phyloP scores from a whole-genome alignment of 2,113 vertebrate species.

The Charina bottae region DNA sequence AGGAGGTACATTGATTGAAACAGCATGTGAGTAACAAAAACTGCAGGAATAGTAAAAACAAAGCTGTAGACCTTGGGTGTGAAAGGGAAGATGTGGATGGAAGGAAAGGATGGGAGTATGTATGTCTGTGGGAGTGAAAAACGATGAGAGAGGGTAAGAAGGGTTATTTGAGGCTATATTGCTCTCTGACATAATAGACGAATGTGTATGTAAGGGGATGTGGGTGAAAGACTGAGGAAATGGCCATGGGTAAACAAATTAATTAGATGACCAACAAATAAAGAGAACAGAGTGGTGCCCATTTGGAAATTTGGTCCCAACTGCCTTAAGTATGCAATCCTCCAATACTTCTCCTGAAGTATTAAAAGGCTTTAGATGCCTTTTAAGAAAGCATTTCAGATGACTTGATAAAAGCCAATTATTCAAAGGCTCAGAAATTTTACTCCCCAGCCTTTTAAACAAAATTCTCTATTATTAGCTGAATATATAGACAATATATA shows the following conservation, averaged over 20 bases:
- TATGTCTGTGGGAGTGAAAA: background rate
- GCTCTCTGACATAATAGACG: background rate
- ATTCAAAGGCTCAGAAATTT: slow-evolving; percentile 10
- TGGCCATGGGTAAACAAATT: background rate
- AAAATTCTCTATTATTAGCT: background rate
- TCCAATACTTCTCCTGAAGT: background rate
- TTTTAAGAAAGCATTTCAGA: background rate
- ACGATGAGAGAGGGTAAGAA: background rate
- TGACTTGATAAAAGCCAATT: background rate
- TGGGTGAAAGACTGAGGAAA: background rate
- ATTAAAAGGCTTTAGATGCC: background rate
- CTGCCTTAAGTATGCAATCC: background rate
- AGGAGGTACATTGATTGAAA: too few relatives aligned
- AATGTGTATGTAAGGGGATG: background rate
- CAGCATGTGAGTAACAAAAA: too few relatives aligned
- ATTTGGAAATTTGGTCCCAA: background rate
- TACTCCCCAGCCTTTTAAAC: background rate
- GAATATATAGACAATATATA: background rate
- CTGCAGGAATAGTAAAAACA: background rate
- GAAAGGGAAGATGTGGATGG: background rate
- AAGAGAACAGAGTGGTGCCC: background rate
- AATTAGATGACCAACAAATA: background rate
- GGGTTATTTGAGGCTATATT: background rate
- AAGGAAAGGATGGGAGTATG: background rate
- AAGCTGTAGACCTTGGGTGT: background rate